phyloP scores from a whole-genome alignment of 1,140 invertebrate species.

The Lethrus apterus region DNA sequence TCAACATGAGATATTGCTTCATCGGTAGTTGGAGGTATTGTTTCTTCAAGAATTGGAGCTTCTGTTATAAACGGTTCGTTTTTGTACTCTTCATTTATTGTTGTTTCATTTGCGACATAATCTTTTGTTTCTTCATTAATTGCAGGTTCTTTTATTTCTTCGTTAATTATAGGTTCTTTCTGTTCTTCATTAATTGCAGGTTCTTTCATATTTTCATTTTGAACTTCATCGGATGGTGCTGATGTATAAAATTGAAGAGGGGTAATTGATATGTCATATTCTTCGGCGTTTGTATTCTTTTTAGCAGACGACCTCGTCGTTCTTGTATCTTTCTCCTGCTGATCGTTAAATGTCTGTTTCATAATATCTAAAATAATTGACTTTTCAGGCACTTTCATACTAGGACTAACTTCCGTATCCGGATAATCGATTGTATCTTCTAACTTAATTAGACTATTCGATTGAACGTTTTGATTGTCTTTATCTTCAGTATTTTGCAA shows the following conservation, averaged over 20 bases:
- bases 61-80: background rate
- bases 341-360: conserved; percentile 43
- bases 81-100: background rate
- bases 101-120: background rate
- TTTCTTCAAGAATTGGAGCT: background rate
- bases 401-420: conserved; percentile 30
- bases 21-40: conserved; percentile 9
- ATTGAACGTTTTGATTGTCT: conserved; percentile 15
- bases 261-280: background rate
- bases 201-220: conserved; percentile 6
- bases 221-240: background rate
- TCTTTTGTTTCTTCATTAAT: conserved; percentile 4
- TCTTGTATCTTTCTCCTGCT: conserved; percentile 22
- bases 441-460: conserved; percentile 23
- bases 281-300: background rate
- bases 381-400: conserved; percentile 40
- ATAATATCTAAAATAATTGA: conserved; percentile 41
- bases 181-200: background rate
- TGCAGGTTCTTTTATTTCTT: background rate
- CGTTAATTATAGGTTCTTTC: background rate
- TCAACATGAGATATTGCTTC: conserved; percentile 8
- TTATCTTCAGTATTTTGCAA: conserved; percentile 14
- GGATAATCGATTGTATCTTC: conserved; percentile 30
- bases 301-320: conserved; percentile 5
- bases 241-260: conserved; percentile 7